These are phyloP conservation scores for Montifringilla adamsi DNA, from an alignment of 2,113 vertebrate species.

Conservation along the genomic window DNA sequence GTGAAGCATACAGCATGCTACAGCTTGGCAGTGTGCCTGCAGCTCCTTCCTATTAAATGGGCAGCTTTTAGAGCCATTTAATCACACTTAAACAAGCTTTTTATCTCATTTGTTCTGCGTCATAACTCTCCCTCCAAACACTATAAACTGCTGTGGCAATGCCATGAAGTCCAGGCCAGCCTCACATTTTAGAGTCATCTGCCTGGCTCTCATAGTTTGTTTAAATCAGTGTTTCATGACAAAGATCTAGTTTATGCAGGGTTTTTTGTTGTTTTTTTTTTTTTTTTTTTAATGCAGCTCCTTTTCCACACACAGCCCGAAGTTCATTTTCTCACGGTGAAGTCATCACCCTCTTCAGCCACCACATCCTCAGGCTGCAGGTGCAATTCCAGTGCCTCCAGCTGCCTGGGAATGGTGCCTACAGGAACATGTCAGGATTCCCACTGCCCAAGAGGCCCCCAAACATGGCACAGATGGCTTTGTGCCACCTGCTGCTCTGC, in stretches of 20 bases:
- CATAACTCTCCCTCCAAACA: constrained; percentile 31
- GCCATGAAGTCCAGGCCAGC: background rate
- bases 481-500: background rate
- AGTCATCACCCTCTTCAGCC: background rate
- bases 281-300: background rate
- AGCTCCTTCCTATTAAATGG: constrained; percentile 27
- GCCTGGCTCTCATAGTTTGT: background rate
- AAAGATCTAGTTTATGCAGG: background rate
- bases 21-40: background rate
- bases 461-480: background rate
- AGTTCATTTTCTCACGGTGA: background rate
- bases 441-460: background rate
- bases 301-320: background rate
- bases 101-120: constrained; percentile 57
- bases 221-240: background rate
- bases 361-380: background rate
- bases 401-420: background rate
- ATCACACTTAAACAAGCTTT: constrained; percentile 45
- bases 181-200: constrained; percentile 1
- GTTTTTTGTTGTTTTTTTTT: background rate
- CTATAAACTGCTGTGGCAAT: constrained; percentile 26
- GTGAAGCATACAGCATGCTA: constrained; percentile 13
- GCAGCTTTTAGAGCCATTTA: constrained; percentile 42
- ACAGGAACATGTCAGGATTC: background rate
- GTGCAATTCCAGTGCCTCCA: background rate